phyloP scores from a whole-genome alignment of 2,888 invertebrate species.

The Caenorhabditis sp. region DNA sequence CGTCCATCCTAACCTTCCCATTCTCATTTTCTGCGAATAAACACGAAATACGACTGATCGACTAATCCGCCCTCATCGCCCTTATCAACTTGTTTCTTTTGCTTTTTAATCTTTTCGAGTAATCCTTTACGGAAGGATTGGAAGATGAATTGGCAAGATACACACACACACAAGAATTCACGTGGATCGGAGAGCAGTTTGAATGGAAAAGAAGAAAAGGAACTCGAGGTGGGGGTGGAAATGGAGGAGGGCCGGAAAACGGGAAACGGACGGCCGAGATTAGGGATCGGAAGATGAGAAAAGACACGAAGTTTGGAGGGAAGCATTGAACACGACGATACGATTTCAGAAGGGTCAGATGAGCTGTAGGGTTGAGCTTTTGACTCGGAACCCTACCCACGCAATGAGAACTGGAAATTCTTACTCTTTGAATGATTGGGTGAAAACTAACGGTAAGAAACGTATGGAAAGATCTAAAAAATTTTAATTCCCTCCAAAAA shows the following conservation, averaged over 20 bases:
- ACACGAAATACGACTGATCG: conserved; percentile 18
- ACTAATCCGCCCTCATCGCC: neutral
- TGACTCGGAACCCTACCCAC: too few species aligned
- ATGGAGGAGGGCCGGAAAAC: too few species aligned
- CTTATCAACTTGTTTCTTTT: conserved; percentile 41
- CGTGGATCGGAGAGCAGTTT: conserved; percentile 8
- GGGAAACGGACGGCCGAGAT: too few species aligned
- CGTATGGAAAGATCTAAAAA: neutral
- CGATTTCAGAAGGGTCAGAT: too few species aligned
- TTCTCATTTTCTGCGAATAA: neutral
- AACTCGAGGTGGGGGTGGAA: neutral
- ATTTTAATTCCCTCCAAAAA: too few species aligned
- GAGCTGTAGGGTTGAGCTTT: too few species aligned
- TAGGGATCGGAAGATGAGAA: too few species aligned
- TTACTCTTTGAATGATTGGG: too few species aligned
- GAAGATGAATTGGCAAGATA: neutral
- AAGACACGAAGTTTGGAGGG: too few species aligned
- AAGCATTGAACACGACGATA: too few species aligned
- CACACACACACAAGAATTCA: conserved; percentile 13
- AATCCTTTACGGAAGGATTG: conserved; percentile 20
- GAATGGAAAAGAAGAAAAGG: conserved; percentile 9
- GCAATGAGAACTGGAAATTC: too few species aligned
- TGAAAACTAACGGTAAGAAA: neutral
- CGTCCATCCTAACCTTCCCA: neutral
- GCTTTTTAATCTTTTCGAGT: conserved; percentile 48